Base-by-base conservation (phyloP, 1,140 invertebrate genomes). In the Drosophila pandora region DNA sequence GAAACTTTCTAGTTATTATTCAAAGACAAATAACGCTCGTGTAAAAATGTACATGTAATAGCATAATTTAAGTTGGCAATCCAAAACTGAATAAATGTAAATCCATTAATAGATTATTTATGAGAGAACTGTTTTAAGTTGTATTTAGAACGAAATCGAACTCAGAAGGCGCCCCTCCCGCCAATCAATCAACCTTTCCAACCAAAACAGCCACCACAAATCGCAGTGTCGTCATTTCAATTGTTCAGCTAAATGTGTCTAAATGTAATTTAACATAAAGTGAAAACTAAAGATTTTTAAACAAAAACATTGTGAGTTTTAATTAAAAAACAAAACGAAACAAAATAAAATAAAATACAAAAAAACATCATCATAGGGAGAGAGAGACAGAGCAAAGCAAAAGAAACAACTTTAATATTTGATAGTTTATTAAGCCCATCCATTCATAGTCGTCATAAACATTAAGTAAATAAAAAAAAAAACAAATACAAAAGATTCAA, bases 351-450 rank as follows among this genome's bases (percentile, higher is more conserved):
- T 8, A n/a, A 13, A 67, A 72, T 69, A 65, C 73, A 85, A 49
- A 23, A 13, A 72, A 76, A 65, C 73, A 85, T 69, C 77, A 78
- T 73, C 72, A 74, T 64, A 55, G 55, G 59, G 50, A 62, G 43
- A 67, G 59, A 41, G 52, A 67, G 41, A 67, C 34, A 75, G 55
- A 56, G 28, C 61, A 58, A 59, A 58, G 48, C 70, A 74, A 74
- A 63, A 25, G 23, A 76, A 56, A 76, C 67, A 72, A 79, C 71
- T 89, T 88, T 89, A 88, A 88, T 88, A 88, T 76, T 88, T 88
- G 83, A 85, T 85, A 85, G 82, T 88, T 88, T 85, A 78, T 85
- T 85, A 85, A 87, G 82, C 78, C 83, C 82, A 85, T 85, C 82
- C 82, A 85, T 85, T 85, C 82, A 85, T 81, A 88, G 82, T 85